phyloP scores from a whole-genome alignment of 2,113 vertebrate species.

The Notechis scutatus region DNA sequence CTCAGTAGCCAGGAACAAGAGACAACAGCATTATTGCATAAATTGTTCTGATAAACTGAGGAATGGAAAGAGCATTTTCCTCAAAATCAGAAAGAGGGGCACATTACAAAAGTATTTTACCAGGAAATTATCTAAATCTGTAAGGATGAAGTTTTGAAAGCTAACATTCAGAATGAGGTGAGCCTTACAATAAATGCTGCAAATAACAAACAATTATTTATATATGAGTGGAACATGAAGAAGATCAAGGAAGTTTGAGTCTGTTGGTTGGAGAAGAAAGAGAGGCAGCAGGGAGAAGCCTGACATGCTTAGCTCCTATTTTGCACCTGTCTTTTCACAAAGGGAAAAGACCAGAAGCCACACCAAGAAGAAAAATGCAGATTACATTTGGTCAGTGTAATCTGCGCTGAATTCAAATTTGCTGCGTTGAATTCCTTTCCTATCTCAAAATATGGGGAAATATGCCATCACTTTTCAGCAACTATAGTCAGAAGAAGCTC shows the following conservation, averaged over 20 bases:
- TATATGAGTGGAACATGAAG: too few species aligned
- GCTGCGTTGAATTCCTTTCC: neutral
- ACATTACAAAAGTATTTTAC: neutral
- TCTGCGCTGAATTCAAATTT: too few species aligned
- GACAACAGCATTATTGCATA: neutral
- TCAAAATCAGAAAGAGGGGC: neutral
- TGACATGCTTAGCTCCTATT: neutral
- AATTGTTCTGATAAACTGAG: neutral
- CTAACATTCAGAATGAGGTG: neutral
- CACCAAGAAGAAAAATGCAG: neutral
- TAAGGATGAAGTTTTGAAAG: neutral
- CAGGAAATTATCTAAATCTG: neutral
- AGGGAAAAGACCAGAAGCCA: neutral
- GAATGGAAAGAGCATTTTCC: neutral
- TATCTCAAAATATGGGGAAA: neutral
- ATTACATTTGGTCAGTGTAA: neutral
- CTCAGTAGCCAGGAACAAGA: neutral
- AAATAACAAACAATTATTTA: neutral
- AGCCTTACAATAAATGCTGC: neutral
- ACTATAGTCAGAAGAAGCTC: neutral
- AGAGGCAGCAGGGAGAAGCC: neutral
- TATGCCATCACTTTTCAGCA: neutral
- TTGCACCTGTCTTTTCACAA: neutral
- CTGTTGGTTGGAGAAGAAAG: neutral
- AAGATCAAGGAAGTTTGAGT: neutral